These are phyloP conservation scores for Aulostomus chinensis DNA, from an alignment of 2,797 vertebrate genomes.

Conservation along the genomic window DNA sequence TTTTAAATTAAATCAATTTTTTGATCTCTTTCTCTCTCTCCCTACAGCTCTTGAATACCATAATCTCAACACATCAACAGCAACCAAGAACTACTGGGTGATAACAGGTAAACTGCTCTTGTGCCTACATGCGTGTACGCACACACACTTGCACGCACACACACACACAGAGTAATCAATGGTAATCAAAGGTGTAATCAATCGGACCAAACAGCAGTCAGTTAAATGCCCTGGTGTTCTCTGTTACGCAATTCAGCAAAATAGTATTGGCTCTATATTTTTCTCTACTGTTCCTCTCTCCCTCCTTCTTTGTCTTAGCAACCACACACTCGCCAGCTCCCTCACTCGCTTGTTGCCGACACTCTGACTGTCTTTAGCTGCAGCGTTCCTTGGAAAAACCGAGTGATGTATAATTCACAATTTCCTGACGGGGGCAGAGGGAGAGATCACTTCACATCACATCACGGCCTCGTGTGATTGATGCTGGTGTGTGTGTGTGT, in stretches of 20 bases:
- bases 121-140: background rate
- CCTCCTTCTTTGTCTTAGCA: background rate
- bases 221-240: constrained; percentile 21
- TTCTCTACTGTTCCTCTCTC: background rate
- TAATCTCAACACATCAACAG: constrained; percentile 91
- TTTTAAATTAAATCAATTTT: no score
- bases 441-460: constrained; percentile 65
- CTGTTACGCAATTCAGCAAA: constrained; percentile 52
- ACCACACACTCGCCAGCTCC: background rate
- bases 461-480: constrained; percentile 57
- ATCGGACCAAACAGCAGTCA: constrained; percentile 52
- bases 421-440: constrained; percentile 58
- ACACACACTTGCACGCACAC: constrained; percentile 5
- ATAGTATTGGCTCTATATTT: constrained; percentile 16
- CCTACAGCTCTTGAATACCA: constrained; percentile 91
- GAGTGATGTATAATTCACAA: constrained; percentile 76
- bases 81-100: constrained; percentile 94
- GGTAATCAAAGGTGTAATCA: constrained; percentile 65
- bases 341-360: no score
- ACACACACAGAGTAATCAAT: constrained; percentile 84
- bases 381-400: constrained; percentile 46
- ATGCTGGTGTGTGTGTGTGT: constrained; percentile 30
- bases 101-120: constrained; percentile 88
- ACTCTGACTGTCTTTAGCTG: constrained; percentile 36
- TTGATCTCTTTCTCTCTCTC: constrained; percentile 16